Evolutionary conservation across 2,888 invertebrate genomes (phyloP), one percentile per base, ranked within the genome.

Genomic region (Thyatira batis): DNA sequence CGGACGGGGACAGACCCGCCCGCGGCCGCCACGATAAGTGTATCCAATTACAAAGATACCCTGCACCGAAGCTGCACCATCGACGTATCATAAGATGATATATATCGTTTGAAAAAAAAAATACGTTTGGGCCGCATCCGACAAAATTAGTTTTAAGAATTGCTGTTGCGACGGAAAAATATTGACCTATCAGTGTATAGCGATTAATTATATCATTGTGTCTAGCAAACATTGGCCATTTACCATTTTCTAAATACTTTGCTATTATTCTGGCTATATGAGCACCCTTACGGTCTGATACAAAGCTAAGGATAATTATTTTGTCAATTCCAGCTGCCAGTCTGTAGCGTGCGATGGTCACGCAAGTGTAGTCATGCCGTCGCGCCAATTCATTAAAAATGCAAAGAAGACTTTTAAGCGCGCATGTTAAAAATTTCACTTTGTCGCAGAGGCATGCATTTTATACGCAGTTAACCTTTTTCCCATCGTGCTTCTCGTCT

Each of bases 41-140:
- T 87, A 87, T 87, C 88, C 88, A 88, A 89, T 89, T 89, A 89
- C 80, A 71, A 79, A 72, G 81, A 85, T 82, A 81, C 82, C 76
- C 73, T 77, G 82, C 77, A 76, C 79, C 75, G 76, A 72, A 76
- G 77, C 73, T 74, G 75, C 75, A 77, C 73, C 71, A 71, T 70
- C 75, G 74, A 74, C 73, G 69, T 75, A 70, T 76, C 76, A 73
- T 67, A 65, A 61, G 66, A 71, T 77, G 69, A 71, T 75, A 63
- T 67, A 67, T 67, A 66, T 69, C 64, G 61, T 71, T 71, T 57
- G 61, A 53, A 55, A 51, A 28, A 21, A 13, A 43, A 49, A 30
- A 20, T 39, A 39, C 13, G 17, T 8, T n/a, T 39, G 33, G 13
- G n/a, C 8, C 8, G 5, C 33, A 33, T 11, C 6, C 39, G 17